phyloP scores from a whole-genome alignment of 1,140 invertebrate genomes.

The Gryon sp. region DNA sequence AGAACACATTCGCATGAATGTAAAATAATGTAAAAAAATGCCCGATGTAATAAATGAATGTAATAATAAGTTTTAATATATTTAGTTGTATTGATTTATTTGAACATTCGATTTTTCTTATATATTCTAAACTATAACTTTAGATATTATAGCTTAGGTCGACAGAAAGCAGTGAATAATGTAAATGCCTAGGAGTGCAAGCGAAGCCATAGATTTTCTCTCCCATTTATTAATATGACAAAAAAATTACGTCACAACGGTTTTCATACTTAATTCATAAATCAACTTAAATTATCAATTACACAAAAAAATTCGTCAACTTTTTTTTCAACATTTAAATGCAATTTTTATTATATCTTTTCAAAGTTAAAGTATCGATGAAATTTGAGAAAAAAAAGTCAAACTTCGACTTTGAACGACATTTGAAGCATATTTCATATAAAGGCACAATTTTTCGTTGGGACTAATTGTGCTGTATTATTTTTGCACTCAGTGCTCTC shows the following conservation, averaged over 20 bases:
- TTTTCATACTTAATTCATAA: constrained; percentile 55
- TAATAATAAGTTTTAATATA: too few relatives aligned
- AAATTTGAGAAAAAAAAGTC: neutral
- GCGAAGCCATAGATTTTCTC: constrained; percentile 47
- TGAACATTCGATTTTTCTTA: constrained; percentile 36
- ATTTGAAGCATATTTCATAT: too few relatives aligned
- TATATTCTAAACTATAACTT: constrained; percentile 50
- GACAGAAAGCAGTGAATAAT: constrained; percentile 58
- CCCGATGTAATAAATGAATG: too few relatives aligned
- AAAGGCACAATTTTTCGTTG: constrained; percentile 3
- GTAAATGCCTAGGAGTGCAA: constrained; percentile 50
- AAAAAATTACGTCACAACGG: constrained; percentile 41
- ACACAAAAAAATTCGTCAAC: constrained; percentile 12
- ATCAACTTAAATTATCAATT: constrained; percentile 39
- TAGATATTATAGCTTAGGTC: constrained; percentile 55
- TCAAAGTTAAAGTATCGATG: neutral
- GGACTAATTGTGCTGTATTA: constrained; percentile 40
- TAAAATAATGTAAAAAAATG: constrained; percentile 4
- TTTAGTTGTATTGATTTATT: constrained; percentile 47
- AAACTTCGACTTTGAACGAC: too few relatives aligned
- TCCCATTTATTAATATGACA: constrained; percentile 53
- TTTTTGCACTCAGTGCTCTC: constrained; percentile 16
- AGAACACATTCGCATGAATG: too few relatives aligned
- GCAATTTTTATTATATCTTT: too few relatives aligned
- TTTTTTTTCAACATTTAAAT: too few relatives aligned